Percentiles rank a stretch among this genome's conserved stretches.
Conservation (phyloP, 2,888 invertebrate species). For the Pantelozetes paolii region DNA sequence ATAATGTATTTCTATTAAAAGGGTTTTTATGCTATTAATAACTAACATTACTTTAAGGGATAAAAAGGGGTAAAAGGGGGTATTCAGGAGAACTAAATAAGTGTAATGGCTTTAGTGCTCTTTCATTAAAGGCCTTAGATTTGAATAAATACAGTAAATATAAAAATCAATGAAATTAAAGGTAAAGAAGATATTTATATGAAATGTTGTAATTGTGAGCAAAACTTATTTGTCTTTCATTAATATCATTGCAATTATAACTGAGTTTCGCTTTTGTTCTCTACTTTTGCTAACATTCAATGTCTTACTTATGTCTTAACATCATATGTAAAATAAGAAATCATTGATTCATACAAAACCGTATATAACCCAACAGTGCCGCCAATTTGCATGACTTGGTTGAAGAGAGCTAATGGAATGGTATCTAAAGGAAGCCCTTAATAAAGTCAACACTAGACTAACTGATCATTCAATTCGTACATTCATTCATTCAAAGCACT, state of each 20-base stretch:
- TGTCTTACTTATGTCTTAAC: not conserved
- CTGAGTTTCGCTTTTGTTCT: not conserved
- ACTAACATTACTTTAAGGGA: no score
- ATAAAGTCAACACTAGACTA: no score
- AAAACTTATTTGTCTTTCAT: not conserved
- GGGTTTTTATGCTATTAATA: no score
- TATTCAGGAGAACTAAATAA: no score
- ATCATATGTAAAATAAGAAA: slow-evolving; percentile 16
- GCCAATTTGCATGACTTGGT: slow-evolving; percentile 9
- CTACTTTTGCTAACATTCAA: not conserved
- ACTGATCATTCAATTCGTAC: no score
- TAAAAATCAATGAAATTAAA: slow-evolving; percentile 6
- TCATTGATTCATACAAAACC: not conserved
- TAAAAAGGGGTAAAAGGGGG: no score
- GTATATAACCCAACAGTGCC: not conserved
- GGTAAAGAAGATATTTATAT: not conserved
- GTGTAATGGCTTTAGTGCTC: no score
- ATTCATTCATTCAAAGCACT: no score
- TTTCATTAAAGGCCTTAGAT: no score
- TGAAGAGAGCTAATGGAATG: not conserved
- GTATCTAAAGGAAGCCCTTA: not conserved
- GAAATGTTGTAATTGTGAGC: not conserved
- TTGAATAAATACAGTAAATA: no score
- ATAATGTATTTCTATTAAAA: no score
- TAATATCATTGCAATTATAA: slow-evolving; percentile 9